These are phyloP conservation scores for Pao palembangensis DNA, from an alignment of 2,113 vertebrate species.

Conservation along the genomic window DNA sequence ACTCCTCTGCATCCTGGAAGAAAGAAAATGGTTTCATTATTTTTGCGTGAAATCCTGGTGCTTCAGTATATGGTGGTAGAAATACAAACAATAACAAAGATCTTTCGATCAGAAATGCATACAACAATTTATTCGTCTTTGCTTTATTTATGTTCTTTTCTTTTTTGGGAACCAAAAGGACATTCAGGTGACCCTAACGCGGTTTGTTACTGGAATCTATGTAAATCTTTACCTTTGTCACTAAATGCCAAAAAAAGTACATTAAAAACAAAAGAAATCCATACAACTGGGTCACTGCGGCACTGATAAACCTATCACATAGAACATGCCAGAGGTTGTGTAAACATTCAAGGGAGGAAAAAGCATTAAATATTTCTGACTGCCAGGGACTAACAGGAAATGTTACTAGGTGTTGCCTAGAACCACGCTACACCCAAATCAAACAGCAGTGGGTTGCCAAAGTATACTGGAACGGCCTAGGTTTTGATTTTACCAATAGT, in stretches of 20 bases:
- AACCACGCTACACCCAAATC: slow-evolving; percentile 16
- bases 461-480: slow-evolving; percentile 8
- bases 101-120: too few relatives aligned
- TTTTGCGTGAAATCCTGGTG: too few relatives aligned
- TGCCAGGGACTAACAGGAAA: slow-evolving; percentile 35
- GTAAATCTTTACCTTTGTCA: too few relatives aligned
- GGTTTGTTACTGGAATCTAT: too few relatives aligned
- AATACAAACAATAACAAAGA: too few relatives aligned
- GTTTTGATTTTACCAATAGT: background rate
- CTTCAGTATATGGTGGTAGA: too few relatives aligned
- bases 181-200: background rate
- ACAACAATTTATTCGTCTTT: too few relatives aligned
- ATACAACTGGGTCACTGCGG: background rate
- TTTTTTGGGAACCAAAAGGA: background rate
- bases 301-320: background rate
- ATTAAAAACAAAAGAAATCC: too few relatives aligned
- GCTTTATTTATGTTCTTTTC: too few relatives aligned
- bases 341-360: background rate
- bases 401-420: slow-evolving; percentile 18
- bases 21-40: background rate
- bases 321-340: background rate
- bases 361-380: background rate
- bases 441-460: slow-evolving; percentile 26
- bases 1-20: slow-evolving; percentile 92
- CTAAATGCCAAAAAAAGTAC: too few relatives aligned